These are phyloP conservation scores for Drosophila bocki DNA, from an alignment of 1,140 invertebrate genomes.

Conservation along the genomic window DNA sequence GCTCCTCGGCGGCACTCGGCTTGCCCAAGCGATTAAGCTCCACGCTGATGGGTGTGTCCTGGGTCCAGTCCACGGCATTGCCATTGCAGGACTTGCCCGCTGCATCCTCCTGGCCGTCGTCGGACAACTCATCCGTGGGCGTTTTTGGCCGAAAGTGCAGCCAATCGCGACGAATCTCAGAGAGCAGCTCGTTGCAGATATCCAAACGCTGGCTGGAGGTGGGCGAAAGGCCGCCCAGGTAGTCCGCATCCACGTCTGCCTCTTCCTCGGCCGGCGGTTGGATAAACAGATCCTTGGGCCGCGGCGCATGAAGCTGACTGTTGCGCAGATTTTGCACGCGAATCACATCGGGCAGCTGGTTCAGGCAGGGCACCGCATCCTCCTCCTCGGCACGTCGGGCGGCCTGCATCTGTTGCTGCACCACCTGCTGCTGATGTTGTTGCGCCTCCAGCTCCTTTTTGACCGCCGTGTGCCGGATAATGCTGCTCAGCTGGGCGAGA, in stretches of 20 bases:
- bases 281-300: conserved; percentile 52
- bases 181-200: conserved; percentile 82
- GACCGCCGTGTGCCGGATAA: conserved; percentile 76
- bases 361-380: conserved; percentile 48
- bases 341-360: conserved; percentile 79
- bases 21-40: conserved; percentile 85
- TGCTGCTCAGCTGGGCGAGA: conserved; percentile 80
- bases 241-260: conserved; percentile 49
- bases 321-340: conserved; percentile 68
- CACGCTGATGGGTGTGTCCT: conserved; percentile 87
- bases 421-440: conserved; percentile 59
- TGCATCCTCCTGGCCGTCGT: conserved; percentile 66
- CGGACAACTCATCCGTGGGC: conserved; percentile 82
- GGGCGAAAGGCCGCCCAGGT: conserved; percentile 73
- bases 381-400: conserved; percentile 38
- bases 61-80: conserved; percentile 85
- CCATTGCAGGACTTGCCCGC: conserved; percentile 55
- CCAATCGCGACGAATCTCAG: conserved; percentile 85
- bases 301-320: conserved; percentile 39
- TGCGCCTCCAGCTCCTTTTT: conserved; percentile 71
- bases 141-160: conserved; percentile 92
- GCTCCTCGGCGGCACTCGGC: conserved; percentile 16
- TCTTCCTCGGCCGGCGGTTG: conserved; percentile 36
- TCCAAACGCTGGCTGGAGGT: conserved; percentile 82
- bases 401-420: conserved; percentile 39